A percentile compares a stretch with the other conserved stretches of the same genome.
Evolutionary conservation across 35 echinoderm and acorn worm genomes (phyloP).

Genomic region (Heliocidaris tuberculata): DNA sequence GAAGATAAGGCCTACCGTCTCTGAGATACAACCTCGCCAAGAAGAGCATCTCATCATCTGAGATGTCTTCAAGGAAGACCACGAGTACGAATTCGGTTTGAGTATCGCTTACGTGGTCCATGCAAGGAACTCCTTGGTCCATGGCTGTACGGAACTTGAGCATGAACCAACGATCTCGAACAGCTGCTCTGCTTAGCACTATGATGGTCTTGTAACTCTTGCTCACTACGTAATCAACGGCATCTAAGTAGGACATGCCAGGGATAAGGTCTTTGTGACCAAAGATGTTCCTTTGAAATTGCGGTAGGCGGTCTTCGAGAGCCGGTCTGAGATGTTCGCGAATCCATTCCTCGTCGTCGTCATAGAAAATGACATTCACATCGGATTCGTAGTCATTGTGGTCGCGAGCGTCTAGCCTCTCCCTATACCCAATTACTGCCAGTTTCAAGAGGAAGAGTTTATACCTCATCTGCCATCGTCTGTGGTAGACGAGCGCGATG

Average conservation of each 20-base stretch:
- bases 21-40: slow-evolving; percentile 20
- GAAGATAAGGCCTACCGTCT: background rate
- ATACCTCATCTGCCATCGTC: background rate
- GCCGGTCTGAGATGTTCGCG: background rate
- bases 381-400: background rate
- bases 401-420: background rate
- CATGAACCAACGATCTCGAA: background rate
- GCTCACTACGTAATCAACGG: background rate
- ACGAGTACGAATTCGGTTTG: background rate
- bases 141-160: slow-evolving; percentile 10
- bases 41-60: background rate
- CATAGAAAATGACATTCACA: slow-evolving; percentile 20
- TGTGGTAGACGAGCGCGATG: background rate
- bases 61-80: slow-evolving; percentile 22
- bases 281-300: slow-evolving; percentile 5
- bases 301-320: background rate
- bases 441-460: slow-evolving; percentile 35
- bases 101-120: slow-evolving; percentile 14
- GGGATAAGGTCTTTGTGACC: background rate
- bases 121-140: too few species aligned
- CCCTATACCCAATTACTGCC: background rate
- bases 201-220: slow-evolving; percentile 19
- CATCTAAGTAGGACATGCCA: background rate
- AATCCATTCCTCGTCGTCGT: slow-evolving; percentile 32
- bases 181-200: background rate